Evolutionary conservation across 2,888 invertebrate genomes (phyloP).

Genomic region (Tetragonula carbonaria): DNA sequence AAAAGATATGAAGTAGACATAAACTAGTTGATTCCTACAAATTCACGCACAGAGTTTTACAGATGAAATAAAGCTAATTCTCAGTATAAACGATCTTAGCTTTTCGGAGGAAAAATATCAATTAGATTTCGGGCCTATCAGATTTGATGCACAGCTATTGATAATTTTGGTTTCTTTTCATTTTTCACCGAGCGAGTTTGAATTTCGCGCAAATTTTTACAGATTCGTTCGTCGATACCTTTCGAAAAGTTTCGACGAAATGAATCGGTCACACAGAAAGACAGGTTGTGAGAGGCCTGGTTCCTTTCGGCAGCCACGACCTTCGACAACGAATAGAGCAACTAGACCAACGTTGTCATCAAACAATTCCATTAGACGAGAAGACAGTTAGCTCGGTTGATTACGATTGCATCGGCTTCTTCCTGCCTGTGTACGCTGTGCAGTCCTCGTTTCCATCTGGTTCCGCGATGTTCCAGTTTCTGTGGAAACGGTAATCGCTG

Average conservation of each 20-base stretch:
- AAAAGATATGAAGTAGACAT: too few relatives aligned
- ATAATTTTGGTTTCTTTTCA: too few relatives aligned
- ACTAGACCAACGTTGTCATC: slow-evolving; percentile 32
- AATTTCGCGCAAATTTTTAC: too few relatives aligned
- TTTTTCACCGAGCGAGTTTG: too few relatives aligned
- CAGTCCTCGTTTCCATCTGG: neutral
- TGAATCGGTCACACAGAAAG: neutral
- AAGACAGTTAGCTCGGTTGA: slow-evolving; percentile 57
- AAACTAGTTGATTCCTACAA: too few relatives aligned
- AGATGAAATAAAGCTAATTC: too few relatives aligned
- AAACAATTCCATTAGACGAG: slow-evolving; percentile 34
- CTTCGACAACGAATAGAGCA: slow-evolving; percentile 46
- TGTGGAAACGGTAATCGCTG: slow-evolving; percentile 31
- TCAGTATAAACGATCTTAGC: too few relatives aligned
- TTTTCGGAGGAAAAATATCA: too few relatives aligned
- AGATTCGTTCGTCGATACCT: neutral
- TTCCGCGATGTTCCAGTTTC: slow-evolving; percentile 46
- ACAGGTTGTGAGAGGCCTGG: slow-evolving; percentile 3
- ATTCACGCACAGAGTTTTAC: too few relatives aligned
- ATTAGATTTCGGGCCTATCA: too few relatives aligned
- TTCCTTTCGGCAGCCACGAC: slow-evolving; percentile 1
- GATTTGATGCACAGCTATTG: too few relatives aligned
- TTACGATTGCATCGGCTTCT: slow-evolving; percentile 42
- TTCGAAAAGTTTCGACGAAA: neutral
- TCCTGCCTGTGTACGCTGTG: neutral